Percentiles rank a stretch among this genome's conserved stretches.
Evolutionary conservation across 2,888 invertebrate genomes (phyloP).

Genomic region (Himalopsyche anomala): DNA sequence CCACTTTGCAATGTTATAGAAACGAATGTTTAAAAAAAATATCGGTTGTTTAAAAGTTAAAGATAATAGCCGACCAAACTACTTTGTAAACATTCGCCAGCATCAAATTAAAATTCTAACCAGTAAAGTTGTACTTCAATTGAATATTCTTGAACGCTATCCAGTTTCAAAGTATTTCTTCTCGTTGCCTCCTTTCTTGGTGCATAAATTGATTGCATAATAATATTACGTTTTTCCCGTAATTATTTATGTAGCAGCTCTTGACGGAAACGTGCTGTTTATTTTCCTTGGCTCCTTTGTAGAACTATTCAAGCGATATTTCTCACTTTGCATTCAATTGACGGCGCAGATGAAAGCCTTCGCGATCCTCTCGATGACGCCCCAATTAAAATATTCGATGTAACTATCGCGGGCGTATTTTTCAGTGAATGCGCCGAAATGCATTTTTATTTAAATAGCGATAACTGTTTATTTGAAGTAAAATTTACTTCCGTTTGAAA

Average conservation of each 20-base stretch:
- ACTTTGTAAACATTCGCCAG: too few species aligned
- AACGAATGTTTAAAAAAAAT: too few species aligned
- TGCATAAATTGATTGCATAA: too few species aligned
- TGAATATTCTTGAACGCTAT: too few species aligned
- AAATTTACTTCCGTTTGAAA: neutral
- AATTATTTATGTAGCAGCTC: neutral
- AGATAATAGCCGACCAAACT: too few species aligned
- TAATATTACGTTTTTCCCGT: neutral
- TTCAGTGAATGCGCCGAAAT: neutral
- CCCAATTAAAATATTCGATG: neutral
- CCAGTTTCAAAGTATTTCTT: too few species aligned
- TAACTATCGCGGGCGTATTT: neutral
- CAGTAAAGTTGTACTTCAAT: too few species aligned
- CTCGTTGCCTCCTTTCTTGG: too few species aligned
- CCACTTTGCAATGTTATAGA: too few species aligned
- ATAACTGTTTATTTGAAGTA: neutral
- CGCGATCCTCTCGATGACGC: neutral
- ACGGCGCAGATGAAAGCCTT: neutral
- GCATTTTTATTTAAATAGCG: neutral
- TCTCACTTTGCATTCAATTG: slow-evolving; percentile 25
- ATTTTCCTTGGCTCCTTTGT: neutral
- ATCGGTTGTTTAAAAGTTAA: too few species aligned
- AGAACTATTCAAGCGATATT: neutral
- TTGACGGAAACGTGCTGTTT: neutral
- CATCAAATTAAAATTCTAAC: too few species aligned